phyloP scores from a whole-genome alignment of 1,140 invertebrate genomes.

The Delia radicum region DNA sequence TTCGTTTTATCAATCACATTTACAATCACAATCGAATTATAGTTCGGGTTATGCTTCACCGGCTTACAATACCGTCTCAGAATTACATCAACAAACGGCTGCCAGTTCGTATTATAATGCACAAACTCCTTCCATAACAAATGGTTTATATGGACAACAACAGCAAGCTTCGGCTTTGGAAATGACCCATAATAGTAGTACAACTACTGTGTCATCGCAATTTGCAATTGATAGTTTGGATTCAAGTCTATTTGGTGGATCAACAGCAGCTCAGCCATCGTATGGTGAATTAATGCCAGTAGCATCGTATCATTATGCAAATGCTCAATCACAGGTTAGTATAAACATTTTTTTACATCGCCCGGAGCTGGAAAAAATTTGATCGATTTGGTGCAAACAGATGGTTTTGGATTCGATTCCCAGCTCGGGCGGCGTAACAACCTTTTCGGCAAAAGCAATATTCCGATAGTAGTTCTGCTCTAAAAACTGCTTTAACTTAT shows the following conservation, averaged over 20 bases:
- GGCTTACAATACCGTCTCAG: slow-evolving; percentile 41
- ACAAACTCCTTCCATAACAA: background rate
- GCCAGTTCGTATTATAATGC: slow-evolving; percentile 37
- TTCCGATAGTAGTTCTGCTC: no score
- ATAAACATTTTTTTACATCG: no score
- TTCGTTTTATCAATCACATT: slow-evolving; percentile 39
- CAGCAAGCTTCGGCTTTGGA: background rate
- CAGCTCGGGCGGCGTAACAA: no score
- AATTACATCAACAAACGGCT: slow-evolving; percentile 32
- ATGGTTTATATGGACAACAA: background rate
- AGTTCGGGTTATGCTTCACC: slow-evolving; percentile 52
- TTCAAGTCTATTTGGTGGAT: slow-evolving; percentile 39
- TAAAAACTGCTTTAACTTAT: no score
- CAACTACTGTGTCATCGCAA: background rate
- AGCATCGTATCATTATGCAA: slow-evolving; percentile 16
- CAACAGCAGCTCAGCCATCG: slow-evolving; percentile 41
- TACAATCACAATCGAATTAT: slow-evolving; percentile 53
- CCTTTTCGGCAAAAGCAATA: no score
- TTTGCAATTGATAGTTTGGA: slow-evolving; percentile 41
- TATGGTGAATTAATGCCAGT: slow-evolving; percentile 45
- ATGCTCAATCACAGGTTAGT: slow-evolving; percentile 17
- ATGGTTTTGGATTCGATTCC: no score
- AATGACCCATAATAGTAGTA: background rate
- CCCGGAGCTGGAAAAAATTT: background rate
- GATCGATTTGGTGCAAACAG: background rate